Evolutionary conservation across 2,797 vertebrate species (phyloP), one percentile per base, ranked within the genome.

Genomic region (Leontocebus nigricollis): DNA sequence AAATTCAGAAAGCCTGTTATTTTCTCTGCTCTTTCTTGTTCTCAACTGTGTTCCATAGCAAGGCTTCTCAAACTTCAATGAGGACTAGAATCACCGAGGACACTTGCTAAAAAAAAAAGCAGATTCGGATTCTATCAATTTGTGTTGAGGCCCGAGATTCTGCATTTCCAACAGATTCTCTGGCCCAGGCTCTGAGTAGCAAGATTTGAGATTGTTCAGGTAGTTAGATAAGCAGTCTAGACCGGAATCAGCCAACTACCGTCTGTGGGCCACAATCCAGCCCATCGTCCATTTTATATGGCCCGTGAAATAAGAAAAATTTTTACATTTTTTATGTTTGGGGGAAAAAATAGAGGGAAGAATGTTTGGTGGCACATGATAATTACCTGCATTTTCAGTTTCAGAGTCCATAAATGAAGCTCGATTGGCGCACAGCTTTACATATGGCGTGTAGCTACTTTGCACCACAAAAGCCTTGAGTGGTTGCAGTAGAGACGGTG

Each of bases 401-500:
- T 81, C 46, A 61, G 20, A 30, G 5, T 39, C 8, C 61, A 19
- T 19, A 55, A 72, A 7, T 7, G 11, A 72, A 87, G 67, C 13
- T 27, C 52, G 46, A 26, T 20, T 36, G 22, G 57, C 19, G 17
- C 3, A 41, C 0, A 27, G 27, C 14, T 19, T 9, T 59, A 30
- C 30, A 15, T 20, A 19, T 1, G 22, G 7, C 6, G 30, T 19
- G 3, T 1, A 57, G 14, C 7, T 52, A 1, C 4, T 44, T 55
- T 15, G 3, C 13, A 19, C 8, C 10, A 7, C 3, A 15, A 3
- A 11, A 41, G 22, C 59, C 50, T 19, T 44, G 26, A 83, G 33
- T 3, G 27, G 33, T 13, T 87, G 19, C 39, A 13, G 24, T 5
- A 39, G 46, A 67, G 14, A 19, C 2, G 11, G 55, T 2, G 0